Percentiles rank a stretch among this genome's conserved stretches.
These are phyloP conservation scores for Ochotona curzoniae DNA, from an alignment of 2,113 vertebrate genomes.

Conservation along the genomic window DNA sequence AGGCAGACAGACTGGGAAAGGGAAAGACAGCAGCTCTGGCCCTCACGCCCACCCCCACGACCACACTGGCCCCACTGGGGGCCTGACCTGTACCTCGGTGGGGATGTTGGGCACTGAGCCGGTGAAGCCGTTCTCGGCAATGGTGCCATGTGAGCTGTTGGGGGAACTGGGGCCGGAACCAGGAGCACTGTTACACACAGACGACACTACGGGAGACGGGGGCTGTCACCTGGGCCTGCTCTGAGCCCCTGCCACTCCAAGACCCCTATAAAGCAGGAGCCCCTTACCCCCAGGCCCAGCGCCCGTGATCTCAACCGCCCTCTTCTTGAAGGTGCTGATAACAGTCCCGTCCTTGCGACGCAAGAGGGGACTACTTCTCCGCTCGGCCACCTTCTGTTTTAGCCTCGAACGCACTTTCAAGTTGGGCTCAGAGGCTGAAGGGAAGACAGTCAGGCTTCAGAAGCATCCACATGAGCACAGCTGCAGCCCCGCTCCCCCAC, in stretches of 20 bases:
- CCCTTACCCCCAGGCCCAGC: slow-evolving; percentile 79
- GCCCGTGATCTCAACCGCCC: slow-evolving; percentile 92
- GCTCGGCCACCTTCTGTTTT: slow-evolving; percentile 97
- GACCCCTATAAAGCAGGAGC: neutral
- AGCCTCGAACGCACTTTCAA: slow-evolving; percentile 97
- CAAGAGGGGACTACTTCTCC: slow-evolving; percentile 95
- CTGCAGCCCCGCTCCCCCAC: neutral
- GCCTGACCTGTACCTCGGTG: slow-evolving; percentile 86
- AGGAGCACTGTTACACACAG: slow-evolving; percentile 92
- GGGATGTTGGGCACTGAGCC: slow-evolving; percentile 93
- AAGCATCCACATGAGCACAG: neutral
- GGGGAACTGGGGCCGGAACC: slow-evolving; percentile 92
- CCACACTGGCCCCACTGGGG: neutral
- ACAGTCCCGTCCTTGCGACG: slow-evolving; percentile 95
- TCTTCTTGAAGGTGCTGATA: slow-evolving; percentile 96
- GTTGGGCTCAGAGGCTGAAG: slow-evolving; percentile 95
- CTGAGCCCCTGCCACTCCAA: neutral
- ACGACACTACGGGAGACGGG: slow-evolving; percentile 85
- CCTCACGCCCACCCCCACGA: neutral
- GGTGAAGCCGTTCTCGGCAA: slow-evolving; percentile 91
- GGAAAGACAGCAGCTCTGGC: neutral
- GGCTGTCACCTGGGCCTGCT: slow-evolving; percentile 63
- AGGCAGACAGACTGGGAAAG: neutral
- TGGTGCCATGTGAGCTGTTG: slow-evolving; percentile 91
- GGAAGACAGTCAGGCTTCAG: neutral